Evolutionary conservation across 2,888 invertebrate species (phyloP).

Genomic region (Phania funesta): DNA sequence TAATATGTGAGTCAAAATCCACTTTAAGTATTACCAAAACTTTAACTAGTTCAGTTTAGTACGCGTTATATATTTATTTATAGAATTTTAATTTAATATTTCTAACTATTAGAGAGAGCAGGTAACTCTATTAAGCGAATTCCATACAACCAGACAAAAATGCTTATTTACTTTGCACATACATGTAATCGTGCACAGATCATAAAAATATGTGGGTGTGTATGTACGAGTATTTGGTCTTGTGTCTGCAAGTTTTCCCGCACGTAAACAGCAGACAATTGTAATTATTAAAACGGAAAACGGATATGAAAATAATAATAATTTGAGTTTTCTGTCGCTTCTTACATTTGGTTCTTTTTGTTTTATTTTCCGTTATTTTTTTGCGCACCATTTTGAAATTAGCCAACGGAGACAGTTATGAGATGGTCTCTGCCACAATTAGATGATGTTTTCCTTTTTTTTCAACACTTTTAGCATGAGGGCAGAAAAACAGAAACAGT

Average conservation of each 20-base stretch:
- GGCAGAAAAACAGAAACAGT: background rate
- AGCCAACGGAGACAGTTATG: constrained; percentile 63
- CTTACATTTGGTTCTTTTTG: constrained; percentile 2
- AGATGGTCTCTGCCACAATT: constrained; percentile 43
- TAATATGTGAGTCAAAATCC: no score
- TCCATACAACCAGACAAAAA: no score
- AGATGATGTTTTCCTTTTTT: constrained; percentile 4
- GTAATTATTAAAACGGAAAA: constrained; percentile 58
- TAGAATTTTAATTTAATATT: background rate
- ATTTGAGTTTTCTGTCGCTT: constrained; percentile 29
- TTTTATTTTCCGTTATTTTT: constrained; percentile 4
- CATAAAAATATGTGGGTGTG: background rate
- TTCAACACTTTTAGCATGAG: background rate
- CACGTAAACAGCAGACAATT: background rate
- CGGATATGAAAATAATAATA: constrained; percentile 62
- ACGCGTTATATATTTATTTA: no score
- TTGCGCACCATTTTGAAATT: constrained; percentile 51
- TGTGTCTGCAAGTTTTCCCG: background rate
- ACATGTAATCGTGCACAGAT: background rate
- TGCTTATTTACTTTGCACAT: background rate
- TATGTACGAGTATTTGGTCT: background rate
- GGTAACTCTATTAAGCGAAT: background rate
- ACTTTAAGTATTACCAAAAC: no score
- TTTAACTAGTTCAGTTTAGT: no score
- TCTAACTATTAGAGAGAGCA: no score